These are phyloP conservation scores for Ceyx erithaca DNA, from an alignment of 2,797 vertebrate genomes.

Conservation along the genomic window DNA sequence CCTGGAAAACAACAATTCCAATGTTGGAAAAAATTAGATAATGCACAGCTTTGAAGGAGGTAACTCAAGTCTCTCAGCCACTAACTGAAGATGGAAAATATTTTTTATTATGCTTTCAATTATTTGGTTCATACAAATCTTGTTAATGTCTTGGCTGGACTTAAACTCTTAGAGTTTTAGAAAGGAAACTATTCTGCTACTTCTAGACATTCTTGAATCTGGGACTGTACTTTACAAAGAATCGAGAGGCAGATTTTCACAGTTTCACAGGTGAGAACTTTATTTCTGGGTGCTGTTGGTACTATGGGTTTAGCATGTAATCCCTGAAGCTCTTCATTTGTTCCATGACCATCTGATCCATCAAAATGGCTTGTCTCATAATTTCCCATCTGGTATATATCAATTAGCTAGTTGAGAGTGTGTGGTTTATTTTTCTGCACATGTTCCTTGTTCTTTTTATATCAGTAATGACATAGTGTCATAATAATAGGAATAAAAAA, in stretches of 20 bases:
- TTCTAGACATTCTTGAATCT: not conserved
- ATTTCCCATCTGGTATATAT: conserved; percentile 56
- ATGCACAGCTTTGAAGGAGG: not conserved
- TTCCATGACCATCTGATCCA: not conserved
- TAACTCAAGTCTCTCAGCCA: not conserved
- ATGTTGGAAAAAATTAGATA: not conserved
- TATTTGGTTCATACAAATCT: not conserved
- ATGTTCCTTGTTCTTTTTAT: conserved; percentile 63
- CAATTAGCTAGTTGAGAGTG: conserved; percentile 46
- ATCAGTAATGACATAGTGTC: conserved; percentile 56
- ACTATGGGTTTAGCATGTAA: not conserved
- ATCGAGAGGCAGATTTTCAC: not conserved
- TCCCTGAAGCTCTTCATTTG: not conserved
- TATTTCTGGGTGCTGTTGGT: not conserved
- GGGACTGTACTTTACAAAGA: not conserved
- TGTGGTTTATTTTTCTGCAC: conserved; percentile 55
- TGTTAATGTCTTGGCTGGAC: not conserved
- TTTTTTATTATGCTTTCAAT: not conserved
- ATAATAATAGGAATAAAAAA: conserved; percentile 46
- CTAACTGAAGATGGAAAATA: not conserved
- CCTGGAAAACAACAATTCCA: not conserved
- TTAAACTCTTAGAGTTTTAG: not conserved
- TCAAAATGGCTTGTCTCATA: conserved; percentile 27
- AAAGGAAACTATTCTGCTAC: not conserved
- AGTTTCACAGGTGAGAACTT: not conserved